A percentile compares a stretch with the other conserved stretches of the same genome.
These are phyloP conservation scores for Vicugna pacos DNA, from an alignment of 2,113 vertebrate species.

Conservation along the genomic window DNA sequence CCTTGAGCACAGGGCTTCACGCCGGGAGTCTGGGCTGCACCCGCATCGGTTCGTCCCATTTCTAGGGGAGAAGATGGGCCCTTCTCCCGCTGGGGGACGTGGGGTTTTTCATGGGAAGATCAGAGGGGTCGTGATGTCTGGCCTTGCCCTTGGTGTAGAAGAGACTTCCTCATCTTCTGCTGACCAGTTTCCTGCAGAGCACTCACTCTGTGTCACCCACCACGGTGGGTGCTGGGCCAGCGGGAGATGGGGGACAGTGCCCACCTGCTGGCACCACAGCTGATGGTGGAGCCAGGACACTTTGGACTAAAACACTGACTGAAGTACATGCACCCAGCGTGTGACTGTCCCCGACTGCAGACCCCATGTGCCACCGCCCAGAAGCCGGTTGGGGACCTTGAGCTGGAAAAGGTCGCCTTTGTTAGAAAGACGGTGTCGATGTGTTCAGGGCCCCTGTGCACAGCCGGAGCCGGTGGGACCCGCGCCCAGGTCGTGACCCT, in stretches of 20 bases:
- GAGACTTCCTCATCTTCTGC: not conserved
- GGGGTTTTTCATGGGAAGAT: not conserved
- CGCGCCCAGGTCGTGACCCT: fast-evolving
- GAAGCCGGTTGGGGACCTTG: not conserved
- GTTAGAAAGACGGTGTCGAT: not conserved
- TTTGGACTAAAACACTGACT: too few species aligned
- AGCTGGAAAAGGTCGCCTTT: not conserved
- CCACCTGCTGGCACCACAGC: fast-evolving
- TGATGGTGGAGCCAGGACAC: fast-evolving
- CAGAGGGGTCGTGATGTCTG: not conserved
- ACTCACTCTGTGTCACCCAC: not conserved
- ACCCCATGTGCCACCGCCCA: fast-evolving
- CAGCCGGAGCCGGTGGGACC: not conserved
- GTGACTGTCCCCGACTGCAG: too few species aligned
- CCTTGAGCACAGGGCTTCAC: not conserved
- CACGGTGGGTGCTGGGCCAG: not conserved
- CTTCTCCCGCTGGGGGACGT: not conserved
- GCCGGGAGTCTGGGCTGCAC: fast-evolving
- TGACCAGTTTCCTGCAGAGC: not conserved
- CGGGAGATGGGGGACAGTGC: not conserved
- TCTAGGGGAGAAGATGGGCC: not conserved
- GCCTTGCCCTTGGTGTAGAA: not conserved
- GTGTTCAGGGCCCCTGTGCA: too few species aligned
- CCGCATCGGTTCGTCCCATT: fast-evolving
- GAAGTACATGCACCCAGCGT: not conserved